These are phyloP conservation scores for Pipra filicauda DNA, from an alignment of 2,113 vertebrate genomes.

Conservation along the genomic window DNA sequence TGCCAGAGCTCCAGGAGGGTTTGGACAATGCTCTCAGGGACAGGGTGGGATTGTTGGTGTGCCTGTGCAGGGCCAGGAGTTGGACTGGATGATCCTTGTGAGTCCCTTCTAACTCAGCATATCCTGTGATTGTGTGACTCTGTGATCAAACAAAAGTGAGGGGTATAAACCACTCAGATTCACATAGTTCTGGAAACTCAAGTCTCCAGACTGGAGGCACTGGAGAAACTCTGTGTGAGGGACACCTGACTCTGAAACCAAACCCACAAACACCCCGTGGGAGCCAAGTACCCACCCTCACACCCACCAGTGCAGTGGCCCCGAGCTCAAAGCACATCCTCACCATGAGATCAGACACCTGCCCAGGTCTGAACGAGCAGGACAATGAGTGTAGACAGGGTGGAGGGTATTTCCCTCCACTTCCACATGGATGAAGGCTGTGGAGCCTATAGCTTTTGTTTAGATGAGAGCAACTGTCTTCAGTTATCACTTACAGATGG, in stretches of 20 bases:
- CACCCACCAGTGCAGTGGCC: accelerated
- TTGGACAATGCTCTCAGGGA: too few species aligned
- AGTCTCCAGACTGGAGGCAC: neutral
- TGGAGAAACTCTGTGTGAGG: neutral
- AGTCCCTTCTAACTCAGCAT: too few species aligned
- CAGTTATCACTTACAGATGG: neutral
- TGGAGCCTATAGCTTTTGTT: neutral
- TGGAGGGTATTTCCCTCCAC: neutral
- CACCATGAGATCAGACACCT: neutral
- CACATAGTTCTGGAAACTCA: neutral
- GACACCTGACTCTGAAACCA: neutral
- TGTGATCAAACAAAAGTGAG: neutral
- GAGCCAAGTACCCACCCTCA: neutral
- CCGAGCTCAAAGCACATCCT: accelerated
- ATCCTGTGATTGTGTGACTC: too few species aligned
- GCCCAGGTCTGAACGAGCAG: neutral
- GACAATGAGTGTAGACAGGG: accelerated
- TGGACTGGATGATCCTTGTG: too few species aligned
- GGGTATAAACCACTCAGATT: neutral
- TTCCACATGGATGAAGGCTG: neutral
- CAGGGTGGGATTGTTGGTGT: too few species aligned
- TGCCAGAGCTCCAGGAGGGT: too few species aligned
- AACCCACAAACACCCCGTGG: neutral
- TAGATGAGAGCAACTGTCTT: neutral
- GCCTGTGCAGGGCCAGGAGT: too few species aligned